Conservation (phyloP, 2,113 vertebrate genomes). For the Murina feae region DNA sequence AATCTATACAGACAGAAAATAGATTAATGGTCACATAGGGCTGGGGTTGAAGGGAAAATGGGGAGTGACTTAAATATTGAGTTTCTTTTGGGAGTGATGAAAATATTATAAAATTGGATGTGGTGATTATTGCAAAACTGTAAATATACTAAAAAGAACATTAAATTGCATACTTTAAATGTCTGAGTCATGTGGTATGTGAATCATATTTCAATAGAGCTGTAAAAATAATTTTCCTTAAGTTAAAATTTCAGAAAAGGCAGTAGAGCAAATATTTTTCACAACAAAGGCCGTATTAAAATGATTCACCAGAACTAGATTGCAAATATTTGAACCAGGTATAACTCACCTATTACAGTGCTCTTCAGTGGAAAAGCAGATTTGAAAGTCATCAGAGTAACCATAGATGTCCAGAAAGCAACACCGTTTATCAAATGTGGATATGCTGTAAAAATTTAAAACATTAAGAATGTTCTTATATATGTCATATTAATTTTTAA, state of each 20-base stretch:
- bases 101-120: slow-evolving; percentile 32
- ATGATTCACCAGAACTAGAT: neutral
- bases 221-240: neutral
- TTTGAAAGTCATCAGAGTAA: slow-evolving; percentile 97
- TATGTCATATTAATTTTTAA: neutral
- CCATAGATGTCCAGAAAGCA: slow-evolving; percentile 96
- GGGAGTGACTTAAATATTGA: neutral
- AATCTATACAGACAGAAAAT: neutral
- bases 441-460: slow-evolving; percentile 85
- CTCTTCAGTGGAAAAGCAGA: slow-evolving; percentile 95
- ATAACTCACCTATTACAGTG: slow-evolving; percentile 90
- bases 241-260: slow-evolving; percentile 44
- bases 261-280: neutral
- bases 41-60: neutral
- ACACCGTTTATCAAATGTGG: slow-evolving; percentile 95
- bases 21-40: neutral
- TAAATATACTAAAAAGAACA: neutral
- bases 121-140: neutral
- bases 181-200: neutral
- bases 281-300: slow-evolving; percentile 6
- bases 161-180: neutral
- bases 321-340: slow-evolving; percentile 12
- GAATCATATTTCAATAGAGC: neutral
- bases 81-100: neutral
- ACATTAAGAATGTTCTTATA: slow-evolving; percentile 37